These are phyloP conservation scores for Lacanobia oleracea DNA, from an alignment of 2,888 invertebrate species.

Conservation along the genomic window DNA sequence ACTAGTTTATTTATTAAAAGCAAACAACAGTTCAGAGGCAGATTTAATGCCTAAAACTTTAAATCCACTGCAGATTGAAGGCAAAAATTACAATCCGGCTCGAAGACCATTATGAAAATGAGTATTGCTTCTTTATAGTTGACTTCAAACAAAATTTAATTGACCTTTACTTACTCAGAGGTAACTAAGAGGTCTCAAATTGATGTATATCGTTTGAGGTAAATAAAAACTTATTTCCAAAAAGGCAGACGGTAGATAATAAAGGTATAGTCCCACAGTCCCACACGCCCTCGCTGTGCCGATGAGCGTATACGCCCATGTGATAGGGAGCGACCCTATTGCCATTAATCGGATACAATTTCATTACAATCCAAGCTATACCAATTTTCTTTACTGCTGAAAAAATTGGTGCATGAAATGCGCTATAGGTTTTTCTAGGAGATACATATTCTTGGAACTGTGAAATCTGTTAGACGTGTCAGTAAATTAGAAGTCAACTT, in stretches of 20 bases:
- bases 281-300: constrained; percentile 35
- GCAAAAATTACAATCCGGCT: background rate
- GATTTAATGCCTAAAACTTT: too few species aligned
- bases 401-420: background rate
- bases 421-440: background rate
- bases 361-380: constrained; percentile 31
- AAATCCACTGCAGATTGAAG: background rate
- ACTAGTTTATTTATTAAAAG: background rate
- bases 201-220: constrained; percentile 14
- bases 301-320: constrained; percentile 41
- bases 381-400: background rate
- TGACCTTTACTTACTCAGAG: background rate
- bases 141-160: background rate
- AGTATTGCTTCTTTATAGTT: background rate
- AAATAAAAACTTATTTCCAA: constrained; percentile 25
- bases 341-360: constrained; percentile 47
- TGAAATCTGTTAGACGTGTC: too few species aligned
- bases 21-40: background rate
- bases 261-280: constrained; percentile 12
- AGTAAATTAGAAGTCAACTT: too few species aligned
- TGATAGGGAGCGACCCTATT: constrained; percentile 40
- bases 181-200: constrained; percentile 1
- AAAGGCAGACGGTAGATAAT: constrained; percentile 33
- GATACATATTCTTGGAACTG: background rate
- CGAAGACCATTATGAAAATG: background rate